Conservation (phyloP, 2,797 vertebrate species). For the Scyliorhinus canicula region DNA sequence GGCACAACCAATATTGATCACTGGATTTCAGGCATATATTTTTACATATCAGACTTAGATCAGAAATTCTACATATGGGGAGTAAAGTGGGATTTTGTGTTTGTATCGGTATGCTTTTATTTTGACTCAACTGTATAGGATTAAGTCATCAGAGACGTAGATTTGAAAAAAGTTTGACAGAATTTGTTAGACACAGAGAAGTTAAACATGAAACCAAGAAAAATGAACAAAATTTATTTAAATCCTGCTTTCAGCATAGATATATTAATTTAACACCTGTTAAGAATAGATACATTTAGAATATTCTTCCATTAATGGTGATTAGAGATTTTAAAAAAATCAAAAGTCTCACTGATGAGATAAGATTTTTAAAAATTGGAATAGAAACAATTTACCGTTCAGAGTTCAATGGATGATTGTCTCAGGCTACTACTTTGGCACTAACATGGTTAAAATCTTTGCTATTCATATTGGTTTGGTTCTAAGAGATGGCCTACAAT, state of each 20-base stretch:
- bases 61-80: background rate
- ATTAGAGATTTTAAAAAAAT: background rate
- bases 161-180: conserved; percentile 8
- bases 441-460: background rate
- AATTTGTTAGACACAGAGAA: conserved; percentile 7
- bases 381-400: background rate
- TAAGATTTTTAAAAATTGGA: background rate
- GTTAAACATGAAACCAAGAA: conserved; percentile 24
- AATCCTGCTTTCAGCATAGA: conserved; percentile 17
- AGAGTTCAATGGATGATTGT: background rate
- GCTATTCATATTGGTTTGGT: background rate
- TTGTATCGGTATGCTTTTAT: background rate
- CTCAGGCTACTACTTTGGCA: background rate
- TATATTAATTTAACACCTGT: background rate
- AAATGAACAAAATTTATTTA: background rate
- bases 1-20: background rate
- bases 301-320: background rate
- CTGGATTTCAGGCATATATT: background rate
- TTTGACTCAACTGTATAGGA: conserved; percentile 14
- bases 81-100: background rate
- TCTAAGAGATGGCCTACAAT: too few species aligned
- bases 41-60: background rate
- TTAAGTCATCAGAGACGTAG: background rate
- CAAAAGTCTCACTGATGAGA: background rate
- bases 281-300: background rate